These are phyloP conservation scores for Pseudachorutes palmiensis DNA, from an alignment of 1,140 invertebrate species.

Conservation along the genomic window DNA sequence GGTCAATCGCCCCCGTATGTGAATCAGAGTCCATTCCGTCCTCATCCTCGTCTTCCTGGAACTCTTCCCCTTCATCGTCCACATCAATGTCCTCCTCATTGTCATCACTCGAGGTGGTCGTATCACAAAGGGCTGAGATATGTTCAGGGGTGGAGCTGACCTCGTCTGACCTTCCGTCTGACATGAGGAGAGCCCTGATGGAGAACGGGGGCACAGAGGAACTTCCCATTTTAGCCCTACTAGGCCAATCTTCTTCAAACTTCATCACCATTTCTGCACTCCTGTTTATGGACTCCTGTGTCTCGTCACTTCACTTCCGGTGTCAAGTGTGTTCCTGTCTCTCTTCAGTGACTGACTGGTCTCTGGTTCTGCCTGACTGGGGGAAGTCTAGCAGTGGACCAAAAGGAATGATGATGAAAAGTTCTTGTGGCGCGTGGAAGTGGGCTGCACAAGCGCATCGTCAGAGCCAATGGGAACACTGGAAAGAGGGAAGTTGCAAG, in stretches of 20 bases:
- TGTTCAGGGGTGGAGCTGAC: conserved; percentile 7
- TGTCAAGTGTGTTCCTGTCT: too few species aligned
- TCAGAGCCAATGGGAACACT: conserved; percentile 18
- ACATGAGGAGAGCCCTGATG: conserved; percentile 36
- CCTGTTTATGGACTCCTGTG: background rate
- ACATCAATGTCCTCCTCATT: conserved; percentile 36
- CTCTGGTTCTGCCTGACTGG: background rate
- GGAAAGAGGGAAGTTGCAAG: background rate
- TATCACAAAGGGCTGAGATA: conserved; percentile 39
- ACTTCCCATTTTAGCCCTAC: conserved; percentile 37
- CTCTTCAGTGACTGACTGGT: background rate
- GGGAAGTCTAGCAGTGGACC: background rate
- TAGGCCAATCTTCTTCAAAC: conserved; percentile 38
- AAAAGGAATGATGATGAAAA: too few species aligned
- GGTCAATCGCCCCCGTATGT: background rate
- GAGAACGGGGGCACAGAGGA: conserved; percentile 34
- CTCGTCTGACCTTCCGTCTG: conserved; percentile 20
- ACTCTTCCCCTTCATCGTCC: conserved; percentile 28
- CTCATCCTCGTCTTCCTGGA: conserved; percentile 25
- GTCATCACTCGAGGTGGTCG: conserved; percentile 37
- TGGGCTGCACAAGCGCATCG: conserved; percentile 27
- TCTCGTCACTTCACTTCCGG: too few species aligned
- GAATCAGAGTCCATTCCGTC: conserved; percentile 32
- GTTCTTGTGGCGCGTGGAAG: too few species aligned
- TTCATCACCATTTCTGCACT: conserved; percentile 36